phyloP scores from a whole-genome alignment of 2,797 vertebrate species.

The Spheniscus humboldti region DNA sequence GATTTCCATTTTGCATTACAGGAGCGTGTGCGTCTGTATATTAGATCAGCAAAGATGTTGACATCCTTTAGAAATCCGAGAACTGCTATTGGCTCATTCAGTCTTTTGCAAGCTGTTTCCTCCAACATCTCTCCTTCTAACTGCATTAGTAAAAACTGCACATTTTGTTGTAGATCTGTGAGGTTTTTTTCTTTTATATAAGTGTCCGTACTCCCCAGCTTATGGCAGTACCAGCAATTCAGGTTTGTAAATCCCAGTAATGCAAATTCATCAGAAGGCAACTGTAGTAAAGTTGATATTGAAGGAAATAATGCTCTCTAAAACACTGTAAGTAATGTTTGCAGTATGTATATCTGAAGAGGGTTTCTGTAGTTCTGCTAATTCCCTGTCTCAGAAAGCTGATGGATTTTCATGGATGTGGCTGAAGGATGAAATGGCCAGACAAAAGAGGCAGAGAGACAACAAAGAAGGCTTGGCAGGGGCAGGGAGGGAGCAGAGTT shows the following conservation, averaged over 20 bases:
- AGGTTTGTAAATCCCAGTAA: background rate
- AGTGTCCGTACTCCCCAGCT: background rate
- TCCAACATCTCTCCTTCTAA: background rate
- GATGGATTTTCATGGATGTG: background rate
- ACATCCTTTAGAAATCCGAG: background rate
- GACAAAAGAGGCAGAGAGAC: background rate
- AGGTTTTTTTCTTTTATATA: background rate
- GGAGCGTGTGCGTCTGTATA: fast-evolving
- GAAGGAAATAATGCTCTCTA: background rate
- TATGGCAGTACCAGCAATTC: background rate
- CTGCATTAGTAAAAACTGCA: background rate
- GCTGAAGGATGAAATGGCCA: background rate
- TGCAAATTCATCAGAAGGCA: background rate
- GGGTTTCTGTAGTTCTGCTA: background rate
- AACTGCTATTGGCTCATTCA: background rate
- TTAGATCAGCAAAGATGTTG: background rate
- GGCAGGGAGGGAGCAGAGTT: background rate
- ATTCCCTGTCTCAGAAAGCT: background rate
- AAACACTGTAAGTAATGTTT: background rate
- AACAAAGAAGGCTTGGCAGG: fast-evolving
- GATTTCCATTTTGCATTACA: background rate
- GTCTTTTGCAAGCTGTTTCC: background rate
- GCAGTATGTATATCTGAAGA: background rate
- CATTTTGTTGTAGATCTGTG: fast-evolving
- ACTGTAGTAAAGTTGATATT: fast-evolving